Evolutionary conservation across 2,888 invertebrate species (phyloP), one percentile per base, ranked within the genome.

Genomic region (Sialis fuliginosa): DNA sequence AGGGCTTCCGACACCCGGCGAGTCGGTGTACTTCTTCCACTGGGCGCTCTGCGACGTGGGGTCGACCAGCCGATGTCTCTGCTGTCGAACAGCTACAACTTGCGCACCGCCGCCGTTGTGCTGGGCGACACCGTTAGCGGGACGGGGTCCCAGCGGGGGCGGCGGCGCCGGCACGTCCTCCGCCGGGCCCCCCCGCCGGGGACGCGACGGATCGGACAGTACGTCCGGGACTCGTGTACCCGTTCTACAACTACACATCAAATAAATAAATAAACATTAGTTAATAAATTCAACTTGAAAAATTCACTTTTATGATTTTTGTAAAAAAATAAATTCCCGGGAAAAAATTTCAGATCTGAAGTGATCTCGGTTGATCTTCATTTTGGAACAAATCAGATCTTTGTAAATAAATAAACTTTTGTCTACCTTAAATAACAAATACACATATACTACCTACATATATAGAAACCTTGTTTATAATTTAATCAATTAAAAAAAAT

Each of bases 11-110:
- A 77, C 75, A 48, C 76, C 77, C 9, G 77, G 75, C 12, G 75
- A 75, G 58, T 77, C 76, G 32, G 74, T 75, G 56, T 77, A 77
- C 53, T 76, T 71, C 62, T 76, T 77, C 76, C 76, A 77, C 44
- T 76, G 76, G 31, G 62, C 54, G 47, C 53, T 53, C 39, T 54
- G 68, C 64, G 7, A 66, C 56, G 49, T 48, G 34, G 47, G 45
- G 39, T 50, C 47, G 46, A 50, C 42, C 31, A 37, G 39, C 33
- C 35, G 33, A 44, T 46, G 33, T 33, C 35, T 44, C 22, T 37
- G 33, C 45, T 48, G 50, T 48, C 50, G 48, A 49, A 47, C 50
- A 45, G 47, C 49, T 33, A 30, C 22, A 42, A 30, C 30, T 31
- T 13, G 42, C 30, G 22, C 6, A 6, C 30, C n/a, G 30, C 30